Conservation (phyloP, 2,113 vertebrate species). For the Proteles cristata region DNA sequence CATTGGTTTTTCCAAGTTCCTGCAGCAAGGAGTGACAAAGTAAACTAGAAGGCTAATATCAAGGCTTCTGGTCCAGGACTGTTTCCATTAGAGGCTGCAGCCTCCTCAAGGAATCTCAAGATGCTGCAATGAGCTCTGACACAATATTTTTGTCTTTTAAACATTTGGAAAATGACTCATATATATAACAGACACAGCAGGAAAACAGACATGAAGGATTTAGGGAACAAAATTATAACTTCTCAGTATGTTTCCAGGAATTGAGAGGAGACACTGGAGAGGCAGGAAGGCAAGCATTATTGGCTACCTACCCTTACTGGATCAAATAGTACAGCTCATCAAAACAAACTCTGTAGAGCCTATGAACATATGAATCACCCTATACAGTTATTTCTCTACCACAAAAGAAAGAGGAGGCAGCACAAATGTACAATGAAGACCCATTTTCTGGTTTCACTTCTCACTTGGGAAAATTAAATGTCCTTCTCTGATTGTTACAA, state of each 20-base stretch:
- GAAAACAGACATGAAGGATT: conserved; percentile 24
- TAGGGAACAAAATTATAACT: conserved; percentile 40
- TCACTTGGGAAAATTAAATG: not conserved
- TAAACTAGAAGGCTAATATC: not conserved
- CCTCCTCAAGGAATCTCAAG: not conserved
- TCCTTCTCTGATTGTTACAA: not conserved
- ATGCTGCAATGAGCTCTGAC: not conserved
- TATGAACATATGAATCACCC: not conserved
- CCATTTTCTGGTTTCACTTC: not conserved
- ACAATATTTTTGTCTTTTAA: conserved; percentile 54
- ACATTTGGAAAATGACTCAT: conserved; percentile 67
- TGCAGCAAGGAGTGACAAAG: not conserved
- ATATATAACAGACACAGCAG: conserved; percentile 46
- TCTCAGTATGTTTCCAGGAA: conserved; percentile 18
- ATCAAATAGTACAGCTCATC: not conserved
- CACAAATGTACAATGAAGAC: not conserved
- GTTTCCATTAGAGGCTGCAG: not conserved
- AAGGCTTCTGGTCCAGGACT: not conserved
- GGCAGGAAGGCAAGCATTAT: not conserved
- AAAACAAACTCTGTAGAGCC: not conserved
- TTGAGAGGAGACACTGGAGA: not conserved
- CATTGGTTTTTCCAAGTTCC: not conserved
- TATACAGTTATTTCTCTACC: not conserved
- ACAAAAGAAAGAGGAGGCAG: not conserved
- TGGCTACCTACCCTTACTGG: not conserved